phyloP scores from a whole-genome alignment of 2,888 invertebrate species.

The Agrochola circellaris region DNA sequence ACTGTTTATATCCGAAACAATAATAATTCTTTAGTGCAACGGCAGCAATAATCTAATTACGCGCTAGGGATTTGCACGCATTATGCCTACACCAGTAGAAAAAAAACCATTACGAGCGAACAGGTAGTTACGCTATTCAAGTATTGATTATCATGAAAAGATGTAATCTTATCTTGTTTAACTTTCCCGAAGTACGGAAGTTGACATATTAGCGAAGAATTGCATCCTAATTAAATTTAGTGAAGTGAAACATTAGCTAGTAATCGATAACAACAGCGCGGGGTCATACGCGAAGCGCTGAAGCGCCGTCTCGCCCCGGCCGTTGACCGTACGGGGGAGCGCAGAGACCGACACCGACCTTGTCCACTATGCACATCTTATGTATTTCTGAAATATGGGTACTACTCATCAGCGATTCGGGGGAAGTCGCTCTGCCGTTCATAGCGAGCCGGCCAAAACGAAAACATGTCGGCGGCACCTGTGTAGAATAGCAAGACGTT shows the following conservation, averaged over 20 bases:
- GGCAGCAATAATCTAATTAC: slow-evolving; percentile 55
- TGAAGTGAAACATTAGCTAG: slow-evolving; percentile 79
- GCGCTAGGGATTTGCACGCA: slow-evolving; percentile 20
- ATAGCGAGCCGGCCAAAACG: slow-evolving; percentile 51
- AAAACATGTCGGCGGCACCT: slow-evolving; percentile 53
- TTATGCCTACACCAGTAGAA: slow-evolving; percentile 16
- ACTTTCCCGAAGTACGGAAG: slow-evolving; percentile 33
- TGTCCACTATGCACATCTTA: slow-evolving; percentile 76
- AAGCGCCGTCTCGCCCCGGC: slow-evolving; percentile 81
- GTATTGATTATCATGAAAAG: slow-evolving; percentile 61
- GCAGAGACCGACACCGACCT: slow-evolving; percentile 81
- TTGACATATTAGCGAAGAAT: slow-evolving; percentile 49
- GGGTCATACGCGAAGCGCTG: slow-evolving; percentile 80
- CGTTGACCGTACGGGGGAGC: slow-evolving; percentile 87
- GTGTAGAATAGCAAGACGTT: slow-evolving; percentile 58
- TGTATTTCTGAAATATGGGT: slow-evolving; percentile 60
- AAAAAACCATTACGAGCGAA: slow-evolving; percentile 41
- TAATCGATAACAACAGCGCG: slow-evolving; percentile 86
- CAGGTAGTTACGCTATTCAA: slow-evolving; percentile 54
- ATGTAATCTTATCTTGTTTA: slow-evolving; percentile 34
- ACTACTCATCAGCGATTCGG: slow-evolving; percentile 42
- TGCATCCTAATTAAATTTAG: slow-evolving; percentile 78
- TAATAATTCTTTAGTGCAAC: slow-evolving; percentile 33
- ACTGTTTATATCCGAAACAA: slow-evolving; percentile 20
- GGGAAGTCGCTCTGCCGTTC: slow-evolving; percentile 50